These are phyloP conservation scores for Aspiorhynchus laticeps DNA, from an alignment of 2,113 vertebrate genomes.

Conservation along the genomic window DNA sequence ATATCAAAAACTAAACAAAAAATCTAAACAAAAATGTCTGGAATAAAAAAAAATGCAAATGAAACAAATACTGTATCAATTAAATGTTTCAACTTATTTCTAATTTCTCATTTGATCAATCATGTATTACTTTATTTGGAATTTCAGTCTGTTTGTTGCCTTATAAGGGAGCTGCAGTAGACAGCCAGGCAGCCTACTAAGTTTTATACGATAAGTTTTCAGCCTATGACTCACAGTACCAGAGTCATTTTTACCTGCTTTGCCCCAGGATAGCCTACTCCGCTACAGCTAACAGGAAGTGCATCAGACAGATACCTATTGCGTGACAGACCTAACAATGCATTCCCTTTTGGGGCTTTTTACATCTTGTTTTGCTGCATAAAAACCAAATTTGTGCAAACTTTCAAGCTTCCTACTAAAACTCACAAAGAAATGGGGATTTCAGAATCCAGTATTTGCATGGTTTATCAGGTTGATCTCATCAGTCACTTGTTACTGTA, in stretches of 20 bases:
- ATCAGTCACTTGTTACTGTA: slow-evolving; percentile 10
- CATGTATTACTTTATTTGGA: too few relatives aligned
- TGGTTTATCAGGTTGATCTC: slow-evolving; percentile 23
- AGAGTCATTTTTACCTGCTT: neutral
- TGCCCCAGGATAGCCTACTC: slow-evolving; percentile 19
- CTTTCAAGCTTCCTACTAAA: neutral
- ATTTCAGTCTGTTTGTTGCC: neutral
- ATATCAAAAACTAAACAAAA: too few relatives aligned
- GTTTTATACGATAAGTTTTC: neutral
- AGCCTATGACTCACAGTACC: neutral
- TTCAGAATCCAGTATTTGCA: neutral
- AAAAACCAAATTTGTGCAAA: neutral
- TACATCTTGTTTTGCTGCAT: neutral
- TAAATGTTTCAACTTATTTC: too few relatives aligned
- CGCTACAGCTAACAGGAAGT: slow-evolving; percentile 13
- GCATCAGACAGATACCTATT: slow-evolving; percentile 1
- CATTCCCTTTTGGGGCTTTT: neutral
- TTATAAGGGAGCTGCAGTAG: neutral
- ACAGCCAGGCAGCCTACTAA: neutral
- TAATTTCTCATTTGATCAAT: too few relatives aligned
- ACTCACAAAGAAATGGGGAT: neutral
- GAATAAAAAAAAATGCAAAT: too few relatives aligned
- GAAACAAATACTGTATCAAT: too few relatives aligned
- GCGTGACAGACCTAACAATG: slow-evolving; percentile 1
- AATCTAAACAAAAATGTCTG: too few relatives aligned